Conservation (phyloP, 2,113 vertebrate species). For the Oreocharis arfaki region DNA sequence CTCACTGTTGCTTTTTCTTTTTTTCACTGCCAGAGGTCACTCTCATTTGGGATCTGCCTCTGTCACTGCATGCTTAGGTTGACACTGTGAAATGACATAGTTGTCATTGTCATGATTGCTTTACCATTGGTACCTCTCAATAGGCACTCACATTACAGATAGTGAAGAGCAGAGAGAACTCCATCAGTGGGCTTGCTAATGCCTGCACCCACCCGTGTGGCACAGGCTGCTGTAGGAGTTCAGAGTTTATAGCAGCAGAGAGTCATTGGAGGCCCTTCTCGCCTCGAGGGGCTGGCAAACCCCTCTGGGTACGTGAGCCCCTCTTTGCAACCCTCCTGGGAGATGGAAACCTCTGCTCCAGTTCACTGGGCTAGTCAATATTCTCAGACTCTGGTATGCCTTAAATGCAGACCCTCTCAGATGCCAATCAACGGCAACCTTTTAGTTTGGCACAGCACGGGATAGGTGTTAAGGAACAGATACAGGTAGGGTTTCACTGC, state of each 20-base stretch:
- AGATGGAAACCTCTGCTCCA: not conserved
- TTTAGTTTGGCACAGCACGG: not conserved
- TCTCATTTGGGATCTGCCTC: not conserved
- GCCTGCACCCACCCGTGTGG: not conserved
- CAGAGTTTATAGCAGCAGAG: not conserved
- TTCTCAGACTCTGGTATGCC: not conserved
- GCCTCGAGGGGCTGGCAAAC: not conserved
- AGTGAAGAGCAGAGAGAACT: not conserved
- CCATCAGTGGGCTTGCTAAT: not conserved
- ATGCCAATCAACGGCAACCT: not conserved
- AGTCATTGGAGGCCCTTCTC: not conserved
- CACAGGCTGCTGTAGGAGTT: not conserved
- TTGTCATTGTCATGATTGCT: not conserved
- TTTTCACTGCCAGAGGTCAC: not conserved
- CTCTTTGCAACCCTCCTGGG: not conserved
- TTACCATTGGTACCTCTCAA: not conserved
- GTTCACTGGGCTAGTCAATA: not conserved
- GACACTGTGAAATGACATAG: not conserved
- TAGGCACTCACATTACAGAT: not conserved
- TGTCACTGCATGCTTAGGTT: not conserved
- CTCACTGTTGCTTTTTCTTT: not conserved
- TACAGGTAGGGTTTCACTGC: not conserved
- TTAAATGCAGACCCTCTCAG: not conserved
- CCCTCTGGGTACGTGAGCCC: not conserved
- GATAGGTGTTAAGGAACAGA: not conserved